phyloP scores from a whole-genome alignment of 2,888 invertebrate species.

The Acrobasis consociella region DNA sequence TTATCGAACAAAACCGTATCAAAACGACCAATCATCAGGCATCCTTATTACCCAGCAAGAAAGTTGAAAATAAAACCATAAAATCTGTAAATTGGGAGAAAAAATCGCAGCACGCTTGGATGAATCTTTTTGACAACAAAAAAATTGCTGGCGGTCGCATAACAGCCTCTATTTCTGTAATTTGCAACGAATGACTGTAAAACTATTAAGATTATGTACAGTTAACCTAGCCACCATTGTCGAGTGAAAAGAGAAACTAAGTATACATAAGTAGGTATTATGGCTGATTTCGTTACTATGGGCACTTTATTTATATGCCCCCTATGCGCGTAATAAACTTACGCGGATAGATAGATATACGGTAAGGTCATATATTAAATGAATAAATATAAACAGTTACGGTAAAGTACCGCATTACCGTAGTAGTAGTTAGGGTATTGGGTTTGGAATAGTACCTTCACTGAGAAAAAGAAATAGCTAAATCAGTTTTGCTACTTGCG shows the following conservation, averaged over 20 bases:
- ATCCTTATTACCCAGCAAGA: background rate
- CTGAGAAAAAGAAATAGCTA: too few relatives aligned
- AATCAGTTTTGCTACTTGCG: too few relatives aligned
- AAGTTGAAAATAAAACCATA: background rate
- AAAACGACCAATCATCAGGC: background rate
- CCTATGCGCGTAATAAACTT: background rate
- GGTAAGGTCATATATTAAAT: too few relatives aligned
- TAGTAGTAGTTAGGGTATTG: too few relatives aligned
- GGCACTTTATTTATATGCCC: background rate
- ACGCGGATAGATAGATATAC: too few relatives aligned
- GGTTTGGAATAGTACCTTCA: too few relatives aligned
- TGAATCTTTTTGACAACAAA: background rate
- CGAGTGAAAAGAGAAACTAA: background rate
- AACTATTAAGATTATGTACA: conserved; percentile 1
- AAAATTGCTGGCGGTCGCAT: background rate
- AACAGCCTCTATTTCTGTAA: background rate
- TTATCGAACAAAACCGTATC: background rate
- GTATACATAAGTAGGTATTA: too few relatives aligned
- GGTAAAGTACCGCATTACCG: too few relatives aligned
- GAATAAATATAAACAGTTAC: too few relatives aligned
- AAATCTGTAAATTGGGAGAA: background rate
- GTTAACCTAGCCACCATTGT: background rate
- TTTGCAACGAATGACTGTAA: background rate
- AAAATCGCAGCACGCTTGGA: background rate
- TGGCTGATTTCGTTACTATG: too few relatives aligned